Evolutionary conservation across 2,888 invertebrate genomes (phyloP), one percentile per base, ranked within the genome.

Genomic region (Hypomecis atomaria): DNA sequence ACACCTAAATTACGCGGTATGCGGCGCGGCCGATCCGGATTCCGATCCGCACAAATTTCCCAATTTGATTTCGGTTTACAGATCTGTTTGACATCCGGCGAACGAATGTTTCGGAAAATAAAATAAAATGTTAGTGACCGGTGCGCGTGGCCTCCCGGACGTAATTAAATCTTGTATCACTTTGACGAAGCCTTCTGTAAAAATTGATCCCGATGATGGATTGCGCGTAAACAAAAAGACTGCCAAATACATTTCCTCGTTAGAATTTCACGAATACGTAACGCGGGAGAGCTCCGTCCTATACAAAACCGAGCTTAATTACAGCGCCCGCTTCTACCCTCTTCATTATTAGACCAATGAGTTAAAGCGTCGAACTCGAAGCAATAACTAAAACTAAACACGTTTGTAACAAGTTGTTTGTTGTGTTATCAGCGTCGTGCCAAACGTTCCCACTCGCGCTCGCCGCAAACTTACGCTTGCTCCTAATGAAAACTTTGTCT

Each of bases 361-460:
- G 88, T 89, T 87, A 87, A 88, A 88, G 83, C 88, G 87, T 88
- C 89, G 89, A 91, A 90, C 87, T 90, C 85, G 81, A 81, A 84
- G 90, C 88, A 90, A 91, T 90, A 91, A 90, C 91, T 91, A 89
- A 91, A 91, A 91, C 91, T 91, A 90, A 92, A 91, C 90, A 90
- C 89, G 92, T 92, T 91, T 89, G 91, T 90, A 92, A 92, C 92
- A 90, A 92, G 90, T 91, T 92, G 91, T 90, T 90, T 90, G 91
- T 91, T 89, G 88, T 89, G 90, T 92, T 92, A 92, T 92, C 92
- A 91, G 90, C 84, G 83, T 78, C 85, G 85, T 84, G 85, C 91
- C 90, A 90, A 91, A 85, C 90, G 88, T 84, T 87, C 85, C 84
- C 86, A 74, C 86, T 82, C 88, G 84, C 86, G 85, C 85, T 86